Base-by-base conservation (phyloP, 2,888 invertebrate genomes). In the Molorchus minor region DNA sequence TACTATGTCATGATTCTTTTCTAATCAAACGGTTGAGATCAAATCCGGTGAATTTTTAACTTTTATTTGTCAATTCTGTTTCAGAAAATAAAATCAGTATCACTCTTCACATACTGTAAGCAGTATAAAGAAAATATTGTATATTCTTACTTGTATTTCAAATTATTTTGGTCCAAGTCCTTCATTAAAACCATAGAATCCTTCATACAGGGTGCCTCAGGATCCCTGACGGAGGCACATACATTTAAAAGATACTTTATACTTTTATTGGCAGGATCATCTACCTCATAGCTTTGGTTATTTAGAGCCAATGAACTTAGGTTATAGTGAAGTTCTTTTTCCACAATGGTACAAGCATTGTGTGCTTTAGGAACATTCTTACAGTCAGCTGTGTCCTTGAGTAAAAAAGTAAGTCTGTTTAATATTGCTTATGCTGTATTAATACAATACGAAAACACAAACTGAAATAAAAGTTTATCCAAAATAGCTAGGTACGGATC, bases 221-320 rank as follows among this genome's bases (percentile, higher is more conserved):
- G 8, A 12, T 43, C 49, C 15, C 15, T 43, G n/a, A 56, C 46
- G 21, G 56, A 36, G 10, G 55, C 58, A 36, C 58, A 62, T 8
- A 62, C 46, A 43, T 58, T 62, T n/a, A 62, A 16, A 36, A 15
- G 21, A 47, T 58, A 62, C 25, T 56, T 43, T 29, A 43, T 36
- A 17, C 36, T 20, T 15, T 47, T 29, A 3, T 46, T 40, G 7
- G 2, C 38, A 19, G 15, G 3, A 57, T 56, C 35, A 13, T 30
- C 7, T 20, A 58, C 3, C 1, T 41, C 20, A 52, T 58, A 46
- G 41, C 17, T 30, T 10, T 5, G n/a, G 12, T 19, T 29, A 16
- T 12, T 16, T 17, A 29, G 21, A 2, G 40, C 38, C 10, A 46
- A 15, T 3, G 44, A 10, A n/a, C 30, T 33, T 30, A 55, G 20